Evolutionary conservation across 2,797 vertebrate species (phyloP).

Genomic region (Crax fasciolata): DNA sequence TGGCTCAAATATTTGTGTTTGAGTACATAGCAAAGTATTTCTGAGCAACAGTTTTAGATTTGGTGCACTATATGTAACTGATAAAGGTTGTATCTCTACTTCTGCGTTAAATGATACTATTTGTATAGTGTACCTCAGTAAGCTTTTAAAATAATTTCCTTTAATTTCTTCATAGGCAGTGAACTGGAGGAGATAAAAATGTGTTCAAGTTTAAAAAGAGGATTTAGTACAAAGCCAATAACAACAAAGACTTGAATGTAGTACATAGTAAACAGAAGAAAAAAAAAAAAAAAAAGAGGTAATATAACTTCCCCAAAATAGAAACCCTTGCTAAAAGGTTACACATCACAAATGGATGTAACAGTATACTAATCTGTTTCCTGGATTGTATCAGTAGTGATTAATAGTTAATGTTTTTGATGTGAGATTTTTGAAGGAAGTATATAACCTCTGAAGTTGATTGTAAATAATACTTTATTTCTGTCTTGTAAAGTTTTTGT

Average conservation of each 20-base stretch:
- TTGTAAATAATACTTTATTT: not conserved
- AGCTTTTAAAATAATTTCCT: not conserved
- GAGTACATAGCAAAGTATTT: not conserved
- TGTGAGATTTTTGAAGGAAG: not conserved
- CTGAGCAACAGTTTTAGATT: not conserved
- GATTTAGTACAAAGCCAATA: not conserved
- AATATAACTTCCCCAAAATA: accelerated
- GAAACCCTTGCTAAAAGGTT: not conserved
- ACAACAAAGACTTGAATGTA: not conserved
- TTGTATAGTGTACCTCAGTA: not conserved
- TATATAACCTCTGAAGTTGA: not conserved
- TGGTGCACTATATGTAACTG: not conserved
- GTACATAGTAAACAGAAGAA: not conserved
- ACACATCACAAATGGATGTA: not conserved
- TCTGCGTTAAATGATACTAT: not conserved
- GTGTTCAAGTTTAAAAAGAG: not conserved
- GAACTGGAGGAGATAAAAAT: not conserved
- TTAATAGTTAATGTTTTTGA: not conserved
- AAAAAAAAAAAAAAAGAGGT: not conserved
- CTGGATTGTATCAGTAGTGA: not conserved
- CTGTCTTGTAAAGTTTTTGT: not conserved
- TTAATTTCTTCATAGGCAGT: not conserved
- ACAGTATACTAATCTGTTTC: not conserved
- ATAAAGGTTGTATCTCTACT: not conserved
- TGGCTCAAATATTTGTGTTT: not conserved